Evolutionary conservation across 2,797 vertebrate genomes (phyloP), one percentile per base, ranked within the genome.

Genomic region (Danio jaintianensis): DNA sequence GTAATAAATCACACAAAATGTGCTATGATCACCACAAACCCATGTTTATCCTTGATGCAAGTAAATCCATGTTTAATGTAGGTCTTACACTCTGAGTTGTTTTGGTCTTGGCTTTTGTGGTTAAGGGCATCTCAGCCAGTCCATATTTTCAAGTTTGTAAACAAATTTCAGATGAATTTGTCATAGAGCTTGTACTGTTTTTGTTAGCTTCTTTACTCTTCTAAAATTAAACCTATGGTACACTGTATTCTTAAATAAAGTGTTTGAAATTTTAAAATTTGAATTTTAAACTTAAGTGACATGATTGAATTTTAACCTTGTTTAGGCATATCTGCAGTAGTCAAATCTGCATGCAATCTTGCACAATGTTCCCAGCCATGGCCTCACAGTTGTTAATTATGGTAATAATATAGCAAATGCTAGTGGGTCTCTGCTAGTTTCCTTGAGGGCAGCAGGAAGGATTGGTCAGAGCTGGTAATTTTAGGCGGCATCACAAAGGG

Each of bases 401-500:
- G 10, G 7, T 78, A 59, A 58, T 77, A 48, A 38, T 48, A 78
- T 47, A 10, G 40, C 10, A 68, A 36, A 68, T 15, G 1, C 15
- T 22, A 76, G 40, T 16, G 11, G 48, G 20, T 43, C 38, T 29
- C 15, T 45, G 50, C 18, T 45, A 72, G 18, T 45, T 72, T 53
- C 12, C 10, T 12, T 11, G 5, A 72, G 13, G 40, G 5, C 5
- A 45, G 2, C 50, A 77, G 52, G 42, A 67, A 45, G 10, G 22
- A 58, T 58, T 58, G 63, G 43, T 38, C 52, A 68, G 7, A 78
- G 75, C 43, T 56, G 52, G 20, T n/a, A 47, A 56, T 67, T 67
- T 77, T 67, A 77, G 20, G 20, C 13, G 50, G 20, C 15, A 18
- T 16, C n/a, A 11, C 29, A 2, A 48, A 68, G 12, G 45, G 12